phyloP scores from a whole-genome alignment of 1,140 invertebrate genomes.

The Thrips palmi region DNA sequence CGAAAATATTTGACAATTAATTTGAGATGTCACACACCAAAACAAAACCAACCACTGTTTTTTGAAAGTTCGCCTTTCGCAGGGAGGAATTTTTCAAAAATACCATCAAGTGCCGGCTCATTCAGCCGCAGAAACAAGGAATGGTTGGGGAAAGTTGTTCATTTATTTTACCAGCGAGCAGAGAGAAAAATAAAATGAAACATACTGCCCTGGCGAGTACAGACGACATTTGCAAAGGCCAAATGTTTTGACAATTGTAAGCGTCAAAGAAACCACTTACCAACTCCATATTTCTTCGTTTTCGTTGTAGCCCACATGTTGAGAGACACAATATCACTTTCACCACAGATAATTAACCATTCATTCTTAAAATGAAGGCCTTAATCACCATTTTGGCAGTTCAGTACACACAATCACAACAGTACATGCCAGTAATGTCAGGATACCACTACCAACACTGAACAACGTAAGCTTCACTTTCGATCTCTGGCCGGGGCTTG shows the following conservation, averaged over 20 bases:
- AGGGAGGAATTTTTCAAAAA: too few relatives aligned
- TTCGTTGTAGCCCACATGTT: conserved; percentile 41
- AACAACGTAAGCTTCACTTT: too few relatives aligned
- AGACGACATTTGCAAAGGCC: neutral
- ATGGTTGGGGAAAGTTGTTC: conserved; percentile 1
- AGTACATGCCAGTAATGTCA: too few relatives aligned
- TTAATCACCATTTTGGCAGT: too few relatives aligned
- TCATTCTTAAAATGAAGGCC: neutral
- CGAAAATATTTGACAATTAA: too few relatives aligned
- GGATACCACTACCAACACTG: too few relatives aligned
- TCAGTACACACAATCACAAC: too few relatives aligned
- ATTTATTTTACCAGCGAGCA: neutral
- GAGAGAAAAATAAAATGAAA: neutral
- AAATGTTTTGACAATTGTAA: neutral
- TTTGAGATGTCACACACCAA: too few relatives aligned
- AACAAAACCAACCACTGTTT: too few relatives aligned
- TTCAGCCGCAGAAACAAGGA: neutral
- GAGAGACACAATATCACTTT: conserved; percentile 10
- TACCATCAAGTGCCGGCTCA: neutral
- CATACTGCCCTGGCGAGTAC: neutral
- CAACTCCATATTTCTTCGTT: conserved; percentile 41
- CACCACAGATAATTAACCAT: conserved; percentile 13
- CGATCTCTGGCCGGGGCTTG: too few relatives aligned
- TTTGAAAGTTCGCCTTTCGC: too few relatives aligned
- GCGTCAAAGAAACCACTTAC: conserved; percentile 24